phyloP scores from a whole-genome alignment of 64 coral and sea anemone genomes.

The Cladopsammia gracilis region DNA sequence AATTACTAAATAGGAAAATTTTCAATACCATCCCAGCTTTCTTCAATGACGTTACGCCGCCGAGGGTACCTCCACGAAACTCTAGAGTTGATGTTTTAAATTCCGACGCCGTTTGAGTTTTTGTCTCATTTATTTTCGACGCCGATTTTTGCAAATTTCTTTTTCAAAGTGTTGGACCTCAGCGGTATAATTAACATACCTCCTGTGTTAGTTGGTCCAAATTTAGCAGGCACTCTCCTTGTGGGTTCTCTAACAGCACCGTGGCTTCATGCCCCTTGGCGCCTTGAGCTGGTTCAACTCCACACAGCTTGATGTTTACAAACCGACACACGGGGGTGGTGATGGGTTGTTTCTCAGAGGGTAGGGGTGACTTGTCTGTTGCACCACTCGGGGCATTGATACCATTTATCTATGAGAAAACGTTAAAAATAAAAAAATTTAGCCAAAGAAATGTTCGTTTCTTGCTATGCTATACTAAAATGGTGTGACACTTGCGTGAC shows the following conservation, averaged over 20 bases:
- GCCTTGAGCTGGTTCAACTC: conserved; percentile 71
- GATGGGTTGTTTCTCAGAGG: conserved; percentile 23
- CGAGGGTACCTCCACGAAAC: too few species aligned
- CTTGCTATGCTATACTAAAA: too few species aligned
- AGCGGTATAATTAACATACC: conserved; percentile 15
- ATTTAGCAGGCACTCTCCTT: conserved; percentile 74
- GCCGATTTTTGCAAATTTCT: too few species aligned
- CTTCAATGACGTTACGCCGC: too few species aligned
- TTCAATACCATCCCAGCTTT: background rate
- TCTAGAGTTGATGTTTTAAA: too few species aligned
- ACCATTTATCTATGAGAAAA: conserved; percentile 5
- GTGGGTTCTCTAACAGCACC: conserved; percentile 87
- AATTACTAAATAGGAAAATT: background rate
- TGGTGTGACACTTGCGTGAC: too few species aligned
- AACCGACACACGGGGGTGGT: conserved; percentile 88
- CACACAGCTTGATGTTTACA: conserved; percentile 87
- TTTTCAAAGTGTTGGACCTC: background rate
- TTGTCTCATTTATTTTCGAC: too few species aligned
- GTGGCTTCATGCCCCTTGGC: conserved; percentile 76
- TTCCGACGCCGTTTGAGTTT: too few species aligned
- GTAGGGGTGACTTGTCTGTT: conserved; percentile 31
- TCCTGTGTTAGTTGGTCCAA: conserved; percentile 59
- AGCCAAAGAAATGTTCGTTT: too few species aligned
- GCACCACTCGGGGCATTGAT: background rate
- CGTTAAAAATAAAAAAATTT: background rate